phyloP scores from a whole-genome alignment of 1,140 invertebrate genomes.

The Leptinotarsa texana region DNA sequence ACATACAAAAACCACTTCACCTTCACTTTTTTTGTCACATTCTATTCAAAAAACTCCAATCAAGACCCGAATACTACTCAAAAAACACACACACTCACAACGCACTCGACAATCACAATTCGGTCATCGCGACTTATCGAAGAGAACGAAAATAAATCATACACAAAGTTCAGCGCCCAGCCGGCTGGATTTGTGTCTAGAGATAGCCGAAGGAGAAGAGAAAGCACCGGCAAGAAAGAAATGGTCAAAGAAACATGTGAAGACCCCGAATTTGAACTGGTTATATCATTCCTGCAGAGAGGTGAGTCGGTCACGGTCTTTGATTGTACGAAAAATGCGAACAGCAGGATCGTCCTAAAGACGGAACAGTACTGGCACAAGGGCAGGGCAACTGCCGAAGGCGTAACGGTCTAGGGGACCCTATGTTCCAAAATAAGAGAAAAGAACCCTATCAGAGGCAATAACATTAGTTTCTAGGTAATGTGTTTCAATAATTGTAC shows the following conservation, averaged over 20 bases:
- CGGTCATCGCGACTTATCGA: slow-evolving; percentile 13
- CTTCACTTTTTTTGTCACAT: not conserved
- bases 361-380: no score
- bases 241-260: slow-evolving; percentile 4
- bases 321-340: no score
- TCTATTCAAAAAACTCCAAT: not conserved
- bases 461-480: no score
- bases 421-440: no score
- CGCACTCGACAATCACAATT: not conserved
- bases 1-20: not conserved
- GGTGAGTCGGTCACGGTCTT: not conserved
- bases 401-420: no score
- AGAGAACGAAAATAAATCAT: slow-evolving; percentile 15
- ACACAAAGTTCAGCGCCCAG: slow-evolving; percentile 2
- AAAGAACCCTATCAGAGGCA: no score
- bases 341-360: no score
- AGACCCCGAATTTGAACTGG: slow-evolving; percentile 18
- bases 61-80: not conserved
- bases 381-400: no score
- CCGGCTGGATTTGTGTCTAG: slow-evolving; percentile 12
- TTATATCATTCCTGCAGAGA: slow-evolving; percentile 8
- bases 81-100: not conserved
- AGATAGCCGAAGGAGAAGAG: slow-evolving; percentile 10
- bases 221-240: slow-evolving; percentile 22
- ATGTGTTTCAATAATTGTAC: no score